A percentile compares a stretch with the other conserved stretches of the same genome.
Conservation (phyloP, 1,140 invertebrate genomes). For the Drosophila novamexicana region DNA sequence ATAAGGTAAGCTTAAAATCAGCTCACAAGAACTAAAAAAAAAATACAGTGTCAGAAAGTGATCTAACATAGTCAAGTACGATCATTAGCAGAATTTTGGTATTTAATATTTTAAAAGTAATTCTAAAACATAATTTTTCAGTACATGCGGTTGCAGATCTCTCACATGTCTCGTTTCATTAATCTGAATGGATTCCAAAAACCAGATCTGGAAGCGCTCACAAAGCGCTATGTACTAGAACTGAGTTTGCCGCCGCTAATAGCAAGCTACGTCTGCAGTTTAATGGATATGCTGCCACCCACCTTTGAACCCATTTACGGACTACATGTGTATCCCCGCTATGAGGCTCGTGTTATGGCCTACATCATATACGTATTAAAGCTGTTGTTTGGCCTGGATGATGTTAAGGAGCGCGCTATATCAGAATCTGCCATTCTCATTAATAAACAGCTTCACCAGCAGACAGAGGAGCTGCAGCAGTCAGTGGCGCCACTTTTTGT, state of each 20-base stretch:
- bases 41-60: too few relatives aligned
- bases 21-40: too few relatives aligned
- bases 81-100: too few relatives aligned
- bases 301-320: slow-evolving; percentile 70
- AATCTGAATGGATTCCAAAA: slow-evolving; percentile 66
- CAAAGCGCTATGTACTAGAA: slow-evolving; percentile 86
- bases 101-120: background rate
- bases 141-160: slow-evolving; percentile 36
- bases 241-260: slow-evolving; percentile 85
- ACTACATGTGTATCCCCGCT: slow-evolving; percentile 84
- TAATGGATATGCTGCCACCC: slow-evolving; percentile 84
- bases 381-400: slow-evolving; percentile 88
- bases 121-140: slow-evolving; percentile 3
- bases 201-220: slow-evolving; percentile 85
- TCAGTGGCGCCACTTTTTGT: slow-evolving; percentile 85
- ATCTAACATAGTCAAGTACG: too few relatives aligned
- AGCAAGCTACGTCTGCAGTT: slow-evolving; percentile 52
- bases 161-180: slow-evolving; percentile 59
- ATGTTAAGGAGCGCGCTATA: slow-evolving; percentile 86
- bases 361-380: slow-evolving; percentile 88
- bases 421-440: slow-evolving; percentile 86
- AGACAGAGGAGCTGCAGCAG: background rate
- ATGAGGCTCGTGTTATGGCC: slow-evolving; percentile 87
- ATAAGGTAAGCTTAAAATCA: slow-evolving; percentile 39
- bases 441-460: slow-evolving; percentile 49